Base-by-base conservation (phyloP, 1,140 invertebrate species). In the Proctacanthus coquilletti region DNA sequence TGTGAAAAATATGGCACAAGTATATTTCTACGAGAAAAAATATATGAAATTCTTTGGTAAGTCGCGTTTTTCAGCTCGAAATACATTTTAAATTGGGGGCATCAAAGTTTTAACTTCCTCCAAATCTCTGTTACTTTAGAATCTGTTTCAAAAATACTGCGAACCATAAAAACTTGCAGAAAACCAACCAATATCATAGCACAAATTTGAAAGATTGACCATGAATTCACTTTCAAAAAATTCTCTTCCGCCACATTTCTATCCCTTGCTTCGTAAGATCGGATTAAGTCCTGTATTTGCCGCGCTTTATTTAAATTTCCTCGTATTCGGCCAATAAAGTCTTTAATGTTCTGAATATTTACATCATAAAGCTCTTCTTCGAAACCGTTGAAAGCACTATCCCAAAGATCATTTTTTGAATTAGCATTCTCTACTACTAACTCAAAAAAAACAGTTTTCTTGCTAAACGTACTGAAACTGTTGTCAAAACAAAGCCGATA, bases 401-500 rank as follows among this genome's bases (percentile, higher is more conserved):
- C 56, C 44, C 66, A 66, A 34, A 74, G 69, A 34, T 64, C 62
- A 31, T 66, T 63, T 3, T 69, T 45, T 15, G 40, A 43, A 32
- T 47, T 36, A 27, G 46, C 42, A 13, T 53, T 50, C 40, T 81
- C 75, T 20, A 82, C 68, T 41, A 77, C 64, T 3, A 87, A 50
- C 52, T 85, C 83, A 53, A 89, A 84, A 52, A 81, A 87, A 1
- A 88, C 77, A 17, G 80, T 75, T 59, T 88, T 89, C 8, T 66
- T 61, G 44, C 76, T 79, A 52, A 82, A 82, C 9, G 71, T 70
- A 49, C 80, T 84, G 51, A 83, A 82, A 3, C 68, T 74, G 50
- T 89, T 89, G 51, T 87, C 84, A 51, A 86, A 84, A 50, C 84
- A 89, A 45, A 87, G 74, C 42, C 72, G 69, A 53, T 80, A 84